Percentiles rank a stretch among this genome's conserved stretches.
phyloP scores from a whole-genome alignment of 1,140 invertebrate genomes.

The Cepaea nemoralis region DNA sequence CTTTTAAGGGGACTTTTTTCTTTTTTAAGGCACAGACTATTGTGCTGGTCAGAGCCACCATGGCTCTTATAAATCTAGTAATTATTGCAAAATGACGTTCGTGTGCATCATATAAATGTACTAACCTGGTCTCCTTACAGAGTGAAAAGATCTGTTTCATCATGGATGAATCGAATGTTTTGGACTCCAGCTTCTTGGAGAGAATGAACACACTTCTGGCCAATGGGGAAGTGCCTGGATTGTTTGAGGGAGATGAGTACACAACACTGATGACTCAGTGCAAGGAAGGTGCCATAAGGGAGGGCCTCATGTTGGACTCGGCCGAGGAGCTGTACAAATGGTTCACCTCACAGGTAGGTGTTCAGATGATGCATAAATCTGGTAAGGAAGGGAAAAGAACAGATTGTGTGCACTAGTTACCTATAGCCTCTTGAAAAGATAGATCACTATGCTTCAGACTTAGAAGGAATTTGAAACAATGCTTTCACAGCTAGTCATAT shows the following conservation, averaged over 20 bases:
- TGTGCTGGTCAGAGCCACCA: too few species aligned
- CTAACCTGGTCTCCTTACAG: conserved; percentile 57
- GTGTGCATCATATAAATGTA: too few species aligned
- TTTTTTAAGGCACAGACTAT: too few species aligned
- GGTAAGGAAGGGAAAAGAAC: too few species aligned
- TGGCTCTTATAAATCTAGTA: too few species aligned
- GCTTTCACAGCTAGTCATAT: too few species aligned
- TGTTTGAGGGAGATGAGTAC: conserved; percentile 89
- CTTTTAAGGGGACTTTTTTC: too few species aligned
- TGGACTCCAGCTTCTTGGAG: conserved; percentile 98
- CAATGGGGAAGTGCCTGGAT: conserved; percentile 90
- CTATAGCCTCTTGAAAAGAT: too few species aligned
- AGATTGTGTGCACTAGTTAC: too few species aligned
- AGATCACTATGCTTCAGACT: too few species aligned
- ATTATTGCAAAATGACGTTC: too few species aligned
- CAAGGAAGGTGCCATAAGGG: conserved; percentile 97
- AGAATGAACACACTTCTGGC: conserved; percentile 99
- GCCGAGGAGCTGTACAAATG: conserved; percentile 98
- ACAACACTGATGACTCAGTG: conserved; percentile 99
- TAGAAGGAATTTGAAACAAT: too few species aligned
- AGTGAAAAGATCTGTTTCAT: conserved; percentile 99
- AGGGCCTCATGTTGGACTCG: conserved; percentile 98
- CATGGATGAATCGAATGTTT: conserved; percentile 97
- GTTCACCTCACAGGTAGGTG: conserved; percentile 86
- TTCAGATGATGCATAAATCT: neutral